phyloP scores from a whole-genome alignment of 2,888 invertebrate species.

The Bimastos eiseni region DNA sequence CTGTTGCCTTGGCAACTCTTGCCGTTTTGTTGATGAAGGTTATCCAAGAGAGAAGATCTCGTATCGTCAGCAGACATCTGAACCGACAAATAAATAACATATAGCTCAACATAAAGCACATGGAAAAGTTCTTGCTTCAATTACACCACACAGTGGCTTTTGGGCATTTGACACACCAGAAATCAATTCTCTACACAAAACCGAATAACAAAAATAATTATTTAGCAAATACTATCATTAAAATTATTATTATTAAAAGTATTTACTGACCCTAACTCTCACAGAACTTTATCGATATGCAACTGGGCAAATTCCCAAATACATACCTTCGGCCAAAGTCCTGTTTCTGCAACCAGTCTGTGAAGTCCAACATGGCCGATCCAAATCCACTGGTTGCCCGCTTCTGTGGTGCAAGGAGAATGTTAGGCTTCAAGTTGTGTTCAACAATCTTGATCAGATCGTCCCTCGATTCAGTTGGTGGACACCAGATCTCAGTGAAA shows the following conservation, averaged over 20 bases:
- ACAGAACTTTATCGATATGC: background rate
- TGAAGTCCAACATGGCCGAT: constrained; percentile 76
- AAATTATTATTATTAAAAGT: too few species aligned
- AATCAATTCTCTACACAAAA: too few species aligned
- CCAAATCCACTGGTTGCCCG: constrained; percentile 65
- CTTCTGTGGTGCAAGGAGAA: background rate
- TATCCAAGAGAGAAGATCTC: constrained; percentile 91
- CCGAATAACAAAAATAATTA: too few species aligned
- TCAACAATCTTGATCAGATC: constrained; percentile 81
- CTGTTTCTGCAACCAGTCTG: constrained; percentile 75
- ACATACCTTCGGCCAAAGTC: constrained; percentile 71
- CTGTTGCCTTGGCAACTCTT: constrained; percentile 43
- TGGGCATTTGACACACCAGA: too few species aligned
- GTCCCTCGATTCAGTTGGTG: constrained; percentile 64
- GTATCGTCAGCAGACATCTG: constrained; percentile 80
- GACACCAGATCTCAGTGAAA: constrained; percentile 98
- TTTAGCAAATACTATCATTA: too few species aligned
- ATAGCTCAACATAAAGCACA: background rate
- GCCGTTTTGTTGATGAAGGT: constrained; percentile 75
- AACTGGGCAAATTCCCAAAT: constrained; percentile 29
- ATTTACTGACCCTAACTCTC: too few species aligned
- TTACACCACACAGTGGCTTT: background rate
- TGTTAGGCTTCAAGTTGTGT: constrained; percentile 71
- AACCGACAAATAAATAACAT: constrained; percentile 46
- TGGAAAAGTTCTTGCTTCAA: too few species aligned